Base-by-base conservation (phyloP, 2,888 invertebrate species). In the Xylota sylvarum region DNA sequence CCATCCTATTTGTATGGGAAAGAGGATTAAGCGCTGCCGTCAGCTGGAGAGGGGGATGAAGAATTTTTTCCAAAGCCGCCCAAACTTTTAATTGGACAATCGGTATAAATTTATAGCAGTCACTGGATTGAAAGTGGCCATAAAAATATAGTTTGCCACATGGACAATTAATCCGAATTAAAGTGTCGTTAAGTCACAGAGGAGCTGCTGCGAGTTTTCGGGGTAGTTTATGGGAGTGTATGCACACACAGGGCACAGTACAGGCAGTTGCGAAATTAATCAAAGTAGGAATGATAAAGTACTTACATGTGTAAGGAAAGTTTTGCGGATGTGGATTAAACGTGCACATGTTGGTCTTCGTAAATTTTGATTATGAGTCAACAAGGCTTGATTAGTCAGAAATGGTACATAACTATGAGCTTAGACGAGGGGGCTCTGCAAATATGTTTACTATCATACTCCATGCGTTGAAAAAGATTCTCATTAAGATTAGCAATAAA, bases 21-120 rank as follows among this genome's bases (percentile, higher is more conserved):
- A 46, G 23, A 19, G 64, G 32, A 76, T 74, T 74, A 76, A 65
- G 55, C 17, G 46, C 35, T 56, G 52, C 52, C 17, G 14, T 37
- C 67, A 23, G 55, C 55, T 17, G 40, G 14, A n/a, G 10, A 3
- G 0, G 37, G n/a, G 40, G 14, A 17, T 37, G 40, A 10, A 17
- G 35, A 37, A 65, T 35, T 56, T 65, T 37, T 77, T 10, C 9
- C 30, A 19, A 62, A 46, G 64, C 64, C 48, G 72, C 55, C 72
- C 55, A 62, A 79, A 72, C 56, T 79, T 79, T 79, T 79, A 72
- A 72, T 72, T 72, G 79, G 79, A 72, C 72, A 79, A 72, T 72
- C 56, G 69, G 78, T 62, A 70, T 70, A 69, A 78, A 78, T 78
- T 78, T 70, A 78, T 78, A 19, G 67, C 50, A 27, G 69, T 27